A percentile compares a stretch with the other conserved stretches of the same genome.
Evolutionary conservation across 2,797 vertebrate species (phyloP).

Genomic region (Huso huso): DNA sequence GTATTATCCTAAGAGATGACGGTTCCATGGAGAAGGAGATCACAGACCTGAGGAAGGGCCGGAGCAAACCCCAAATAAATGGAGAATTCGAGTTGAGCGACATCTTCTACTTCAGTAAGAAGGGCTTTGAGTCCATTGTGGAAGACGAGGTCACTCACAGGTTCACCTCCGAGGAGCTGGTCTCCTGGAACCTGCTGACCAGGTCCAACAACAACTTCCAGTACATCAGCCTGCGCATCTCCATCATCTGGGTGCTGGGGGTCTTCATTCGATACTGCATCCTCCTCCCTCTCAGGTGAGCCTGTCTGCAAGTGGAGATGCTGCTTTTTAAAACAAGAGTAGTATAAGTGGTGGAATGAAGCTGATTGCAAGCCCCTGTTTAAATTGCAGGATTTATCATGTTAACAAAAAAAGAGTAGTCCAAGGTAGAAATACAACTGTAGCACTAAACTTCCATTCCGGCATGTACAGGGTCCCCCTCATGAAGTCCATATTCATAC

Average conservation of each 20-base stretch:
- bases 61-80: conserved; percentile 33
- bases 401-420: too few relatives aligned
- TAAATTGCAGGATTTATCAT: too few relatives aligned
- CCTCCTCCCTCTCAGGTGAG: conserved; percentile 82
- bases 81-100: conserved; percentile 76
- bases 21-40: conserved; percentile 85
- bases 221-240: conserved; percentile 84
- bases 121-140: conserved; percentile 83
- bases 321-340: too few relatives aligned
- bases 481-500: too few relatives aligned
- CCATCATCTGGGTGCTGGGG: conserved; percentile 80
- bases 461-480: too few relatives aligned
- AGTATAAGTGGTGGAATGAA: too few relatives aligned
- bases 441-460: too few relatives aligned
- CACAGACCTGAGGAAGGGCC: conserved; percentile 47
- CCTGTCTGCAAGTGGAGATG: too few relatives aligned
- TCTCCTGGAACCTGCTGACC: conserved; percentile 93
- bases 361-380: too few relatives aligned
- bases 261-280: conserved; percentile 79
- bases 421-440: too few relatives aligned
- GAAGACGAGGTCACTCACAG: conserved; percentile 90
- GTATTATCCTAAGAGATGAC: conserved; percentile 77
- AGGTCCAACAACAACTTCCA: conserved; percentile 88
- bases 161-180: conserved; percentile 92
- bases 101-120: conserved; percentile 81